Conservation (phyloP, 1,140 invertebrate species). For the Drosophila virilis region DNA sequence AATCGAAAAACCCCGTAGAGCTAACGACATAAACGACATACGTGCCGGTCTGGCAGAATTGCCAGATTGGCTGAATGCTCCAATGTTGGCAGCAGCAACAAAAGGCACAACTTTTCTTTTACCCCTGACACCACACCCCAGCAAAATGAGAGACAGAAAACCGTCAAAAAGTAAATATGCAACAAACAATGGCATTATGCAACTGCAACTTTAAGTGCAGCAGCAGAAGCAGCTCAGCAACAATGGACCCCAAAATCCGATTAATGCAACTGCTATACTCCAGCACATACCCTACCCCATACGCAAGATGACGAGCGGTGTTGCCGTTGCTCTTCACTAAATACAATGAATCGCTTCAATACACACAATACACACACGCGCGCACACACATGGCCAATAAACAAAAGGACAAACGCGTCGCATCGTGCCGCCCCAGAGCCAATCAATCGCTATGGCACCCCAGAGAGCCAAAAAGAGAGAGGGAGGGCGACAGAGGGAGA, state of each 20-base stretch:
- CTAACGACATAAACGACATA: conserved; percentile 78
- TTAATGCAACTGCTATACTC: conserved; percentile 61
- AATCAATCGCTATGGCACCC: conserved; percentile 83
- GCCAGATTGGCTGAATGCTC: conserved; percentile 44
- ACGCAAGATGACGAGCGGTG: conserved; percentile 16
- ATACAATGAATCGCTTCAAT: conserved; percentile 73
- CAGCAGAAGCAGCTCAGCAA: conserved; percentile 37
- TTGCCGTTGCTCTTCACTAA: conserved; percentile 55
- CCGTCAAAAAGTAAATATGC: conserved; percentile 81
- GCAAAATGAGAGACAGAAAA: conserved; percentile 44
- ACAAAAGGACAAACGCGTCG: conserved; percentile 78
- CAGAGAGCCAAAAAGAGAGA: conserved; percentile 27
- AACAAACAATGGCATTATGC: conserved; percentile 80
- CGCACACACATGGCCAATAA: conserved; percentile 61
- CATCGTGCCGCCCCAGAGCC: conserved; percentile 75
- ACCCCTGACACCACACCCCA: neutral
- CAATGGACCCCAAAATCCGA: conserved; percentile 74
- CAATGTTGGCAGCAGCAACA: conserved; percentile 31
- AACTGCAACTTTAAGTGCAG: conserved; percentile 72
- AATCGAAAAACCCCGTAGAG: conserved; percentile 36
- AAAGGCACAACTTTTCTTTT: conserved; percentile 44
- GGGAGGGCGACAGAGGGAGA: neutral
- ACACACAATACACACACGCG: conserved; percentile 27
- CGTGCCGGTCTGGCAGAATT: conserved; percentile 36
- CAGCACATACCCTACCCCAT: conserved; percentile 1